phyloP scores from a whole-genome alignment of 2,888 invertebrate species.

The Apodemia zela region DNA sequence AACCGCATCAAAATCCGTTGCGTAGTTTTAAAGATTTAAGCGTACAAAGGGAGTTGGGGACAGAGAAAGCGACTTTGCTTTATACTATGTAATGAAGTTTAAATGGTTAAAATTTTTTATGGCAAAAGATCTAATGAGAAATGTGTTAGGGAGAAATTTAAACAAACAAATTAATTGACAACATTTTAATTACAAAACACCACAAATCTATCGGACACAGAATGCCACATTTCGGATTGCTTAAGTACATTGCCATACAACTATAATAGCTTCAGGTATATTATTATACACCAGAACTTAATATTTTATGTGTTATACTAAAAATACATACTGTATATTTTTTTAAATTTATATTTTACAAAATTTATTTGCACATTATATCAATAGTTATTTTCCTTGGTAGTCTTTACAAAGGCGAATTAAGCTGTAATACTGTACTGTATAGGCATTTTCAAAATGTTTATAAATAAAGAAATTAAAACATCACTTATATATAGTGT shows the following conservation, averaged over 20 bases:
- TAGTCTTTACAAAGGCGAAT: neutral
- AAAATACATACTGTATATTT: constrained; percentile 65
- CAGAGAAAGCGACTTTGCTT: too few species aligned
- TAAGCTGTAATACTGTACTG: neutral
- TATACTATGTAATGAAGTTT: too few species aligned
- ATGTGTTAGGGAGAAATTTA: constrained; percentile 31
- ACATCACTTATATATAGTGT: neutral
- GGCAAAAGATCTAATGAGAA: neutral
- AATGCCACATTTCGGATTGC: constrained; percentile 67
- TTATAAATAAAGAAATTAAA: neutral
- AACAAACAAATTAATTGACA: constrained; percentile 69
- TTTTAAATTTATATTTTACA: constrained; percentile 60
- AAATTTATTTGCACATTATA: constrained; percentile 51
- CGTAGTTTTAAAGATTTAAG: too few species aligned
- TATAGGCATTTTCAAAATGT: neutral
- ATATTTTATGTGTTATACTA: constrained; percentile 68
- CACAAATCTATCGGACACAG: constrained; percentile 75
- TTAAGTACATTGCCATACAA: constrained; percentile 68
- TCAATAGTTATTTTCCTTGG: constrained; percentile 21
- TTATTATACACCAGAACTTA: constrained; percentile 37
- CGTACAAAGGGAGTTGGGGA: too few species aligned
- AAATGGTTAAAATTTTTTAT: too few species aligned
- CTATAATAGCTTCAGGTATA: constrained; percentile 65
- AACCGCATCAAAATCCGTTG: too few species aligned
- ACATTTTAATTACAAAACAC: constrained; percentile 81